A percentile compares a stretch with the other conserved stretches of the same genome.
These are phyloP conservation scores for Enteromius mattozi DNA, from an alignment of 2,797 vertebrate species.

Conservation along the genomic window DNA sequence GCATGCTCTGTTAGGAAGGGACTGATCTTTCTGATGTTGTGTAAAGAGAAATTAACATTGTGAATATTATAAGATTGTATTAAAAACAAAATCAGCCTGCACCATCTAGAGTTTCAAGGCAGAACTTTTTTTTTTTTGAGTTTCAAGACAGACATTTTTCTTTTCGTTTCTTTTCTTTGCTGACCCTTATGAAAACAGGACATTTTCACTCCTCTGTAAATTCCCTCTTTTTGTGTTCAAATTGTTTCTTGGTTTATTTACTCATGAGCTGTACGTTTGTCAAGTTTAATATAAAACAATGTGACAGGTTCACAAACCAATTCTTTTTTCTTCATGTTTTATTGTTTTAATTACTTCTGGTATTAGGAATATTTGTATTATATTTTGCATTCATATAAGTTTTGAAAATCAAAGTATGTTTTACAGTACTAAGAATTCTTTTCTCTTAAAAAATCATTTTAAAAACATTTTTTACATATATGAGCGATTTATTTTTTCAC, in stretches of 20 bases:
- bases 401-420: background rate
- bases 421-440: background rate
- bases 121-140: background rate
- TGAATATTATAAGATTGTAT: too few species aligned
- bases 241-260: background rate
- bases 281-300: background rate
- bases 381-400: background rate
- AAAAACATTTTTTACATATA: background rate
- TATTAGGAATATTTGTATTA: too few species aligned
- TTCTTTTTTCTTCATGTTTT: background rate
- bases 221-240: background rate
- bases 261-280: background rate
- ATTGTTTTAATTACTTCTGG: background rate
- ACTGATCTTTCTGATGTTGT: too few species aligned
- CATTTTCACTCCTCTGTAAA: background rate
- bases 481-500: background rate
- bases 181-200: background rate
- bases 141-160: too few species aligned
- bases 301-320: background rate
- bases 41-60: too few species aligned
- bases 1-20: too few species aligned
- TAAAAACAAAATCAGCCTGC: too few species aligned
- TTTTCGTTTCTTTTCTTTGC: background rate
- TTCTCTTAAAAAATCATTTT: background rate
- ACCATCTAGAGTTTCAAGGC: too few species aligned